Evolutionary conservation across 2,888 invertebrate genomes (phyloP).

Genomic region (Ormyrus nitidulus): DNA sequence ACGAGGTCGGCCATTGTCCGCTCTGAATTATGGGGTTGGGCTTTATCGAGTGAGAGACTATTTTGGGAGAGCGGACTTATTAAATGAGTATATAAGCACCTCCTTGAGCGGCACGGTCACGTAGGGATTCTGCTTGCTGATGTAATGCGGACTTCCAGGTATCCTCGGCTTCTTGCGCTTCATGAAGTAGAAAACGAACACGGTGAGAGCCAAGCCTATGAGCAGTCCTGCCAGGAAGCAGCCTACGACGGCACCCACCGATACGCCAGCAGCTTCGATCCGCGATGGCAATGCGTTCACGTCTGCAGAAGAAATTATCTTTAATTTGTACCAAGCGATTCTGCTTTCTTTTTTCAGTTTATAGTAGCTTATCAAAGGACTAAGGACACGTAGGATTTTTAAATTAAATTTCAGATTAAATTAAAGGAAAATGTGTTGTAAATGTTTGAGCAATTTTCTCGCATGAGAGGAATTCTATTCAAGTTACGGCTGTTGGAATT

Average conservation of each 20-base stretch:
- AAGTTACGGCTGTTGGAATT: too few relatives aligned
- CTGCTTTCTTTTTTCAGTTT: too few relatives aligned
- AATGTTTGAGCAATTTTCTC: too few relatives aligned
- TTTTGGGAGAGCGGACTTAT: too few relatives aligned
- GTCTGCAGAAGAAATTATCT: slow-evolving; percentile 56
- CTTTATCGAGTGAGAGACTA: neutral
- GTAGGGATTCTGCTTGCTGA: slow-evolving; percentile 89
- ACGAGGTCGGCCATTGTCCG: neutral
- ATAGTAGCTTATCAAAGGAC: too few relatives aligned
- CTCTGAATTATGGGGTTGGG: neutral
- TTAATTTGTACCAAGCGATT: too few relatives aligned
- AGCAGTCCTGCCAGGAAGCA: slow-evolving; percentile 76
- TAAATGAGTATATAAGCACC: slow-evolving; percentile 72
- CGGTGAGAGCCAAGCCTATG: slow-evolving; percentile 73
- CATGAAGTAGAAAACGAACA: slow-evolving; percentile 76
- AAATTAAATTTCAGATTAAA: too few relatives aligned
- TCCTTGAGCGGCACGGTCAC: slow-evolving; percentile 89
- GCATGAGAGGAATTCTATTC: too few relatives aligned
- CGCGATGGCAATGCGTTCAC: slow-evolving; percentile 63
- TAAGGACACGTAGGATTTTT: too few relatives aligned
- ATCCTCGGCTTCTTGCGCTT: slow-evolving; percentile 78
- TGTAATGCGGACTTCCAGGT: slow-evolving; percentile 88
- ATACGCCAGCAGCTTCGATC: slow-evolving; percentile 72
- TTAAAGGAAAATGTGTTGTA: too few relatives aligned
- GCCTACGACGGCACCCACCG: slow-evolving; percentile 77